Conservation (phyloP, 2,797 vertebrate species). For the Enteromius afrohamiltoni region DNA sequence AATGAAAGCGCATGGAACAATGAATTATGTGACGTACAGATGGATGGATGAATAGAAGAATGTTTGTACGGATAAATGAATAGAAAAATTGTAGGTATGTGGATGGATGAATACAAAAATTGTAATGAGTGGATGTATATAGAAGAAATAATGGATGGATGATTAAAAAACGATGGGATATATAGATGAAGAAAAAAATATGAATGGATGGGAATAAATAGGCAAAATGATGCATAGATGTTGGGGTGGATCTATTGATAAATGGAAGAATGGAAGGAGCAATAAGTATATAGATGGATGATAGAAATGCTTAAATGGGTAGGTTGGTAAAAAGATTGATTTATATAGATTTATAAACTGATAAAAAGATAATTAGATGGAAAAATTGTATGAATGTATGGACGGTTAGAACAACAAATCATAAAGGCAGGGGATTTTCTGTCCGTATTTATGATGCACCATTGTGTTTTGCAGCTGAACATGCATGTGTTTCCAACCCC, state of each 20-base stretch:
- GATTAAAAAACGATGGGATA: too few relatives aligned
- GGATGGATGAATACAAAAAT: background rate
- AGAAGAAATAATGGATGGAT: background rate
- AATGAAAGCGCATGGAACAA: background rate
- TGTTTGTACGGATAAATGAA: background rate
- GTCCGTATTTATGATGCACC: background rate
- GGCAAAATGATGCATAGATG: too few relatives aligned
- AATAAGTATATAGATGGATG: background rate
- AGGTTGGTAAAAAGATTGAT: background rate
- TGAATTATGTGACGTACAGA: background rate
- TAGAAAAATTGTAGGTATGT: background rate
- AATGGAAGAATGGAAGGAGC: background rate
- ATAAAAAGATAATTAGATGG: background rate
- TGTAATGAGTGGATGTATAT: too few relatives aligned
- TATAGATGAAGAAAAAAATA: background rate
- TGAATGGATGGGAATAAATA: background rate
- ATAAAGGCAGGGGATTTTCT: background rate
- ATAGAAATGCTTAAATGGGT: background rate
- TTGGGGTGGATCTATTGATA: background rate
- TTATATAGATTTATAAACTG: background rate
- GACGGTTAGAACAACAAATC: background rate
- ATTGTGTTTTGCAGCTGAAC: conserved; percentile 79
- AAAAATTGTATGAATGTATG: background rate
- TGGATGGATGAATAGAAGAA: background rate
- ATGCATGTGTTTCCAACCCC: conserved; percentile 89